Evolutionary conservation across 2,888 invertebrate species (phyloP).

Genomic region (Ennomos fuscantarius): DNA sequence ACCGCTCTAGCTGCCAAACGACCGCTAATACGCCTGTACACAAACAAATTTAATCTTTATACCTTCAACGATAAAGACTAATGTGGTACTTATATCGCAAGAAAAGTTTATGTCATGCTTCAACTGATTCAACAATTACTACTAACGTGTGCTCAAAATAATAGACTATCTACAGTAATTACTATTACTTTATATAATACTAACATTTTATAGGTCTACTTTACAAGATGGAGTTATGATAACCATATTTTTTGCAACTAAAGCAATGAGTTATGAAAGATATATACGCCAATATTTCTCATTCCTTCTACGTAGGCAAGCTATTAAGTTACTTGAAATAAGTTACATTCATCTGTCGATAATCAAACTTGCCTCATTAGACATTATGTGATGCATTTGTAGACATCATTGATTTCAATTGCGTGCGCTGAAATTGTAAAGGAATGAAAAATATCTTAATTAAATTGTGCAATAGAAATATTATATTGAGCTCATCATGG

Average conservation of each 20-base stretch:
- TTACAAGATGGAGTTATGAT: slow-evolving; percentile 6
- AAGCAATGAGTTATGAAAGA: slow-evolving; percentile 29
- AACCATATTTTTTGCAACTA: slow-evolving; percentile 16
- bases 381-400: slow-evolving; percentile 47
- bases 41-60: slow-evolving; percentile 13
- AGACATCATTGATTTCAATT: slow-evolving; percentile 62
- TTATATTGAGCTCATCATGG: too few relatives aligned
- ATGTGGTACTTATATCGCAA: too few relatives aligned
- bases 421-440: slow-evolving; percentile 71
- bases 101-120: neutral
- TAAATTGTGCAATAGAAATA: neutral
- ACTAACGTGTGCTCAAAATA: slow-evolving; percentile 8
- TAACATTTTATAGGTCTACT: slow-evolving; percentile 1
- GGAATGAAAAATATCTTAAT: slow-evolving; percentile 70
- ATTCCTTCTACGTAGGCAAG: slow-evolving; percentile 59
- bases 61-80: neutral
- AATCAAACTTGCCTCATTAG: slow-evolving; percentile 60
- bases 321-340: slow-evolving; percentile 30
- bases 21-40: slow-evolving; percentile 72
- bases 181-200: slow-evolving; percentile 13
- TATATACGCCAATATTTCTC: slow-evolving; percentile 52
- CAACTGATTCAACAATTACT: neutral
- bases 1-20: slow-evolving; percentile 68
- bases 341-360: slow-evolving; percentile 25
- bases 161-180: slow-evolving; percentile 16